Percentiles rank a stretch among this genome's conserved stretches.
Conservation (phyloP, 2,888 invertebrate species). For the Liposcelis brunnea region DNA sequence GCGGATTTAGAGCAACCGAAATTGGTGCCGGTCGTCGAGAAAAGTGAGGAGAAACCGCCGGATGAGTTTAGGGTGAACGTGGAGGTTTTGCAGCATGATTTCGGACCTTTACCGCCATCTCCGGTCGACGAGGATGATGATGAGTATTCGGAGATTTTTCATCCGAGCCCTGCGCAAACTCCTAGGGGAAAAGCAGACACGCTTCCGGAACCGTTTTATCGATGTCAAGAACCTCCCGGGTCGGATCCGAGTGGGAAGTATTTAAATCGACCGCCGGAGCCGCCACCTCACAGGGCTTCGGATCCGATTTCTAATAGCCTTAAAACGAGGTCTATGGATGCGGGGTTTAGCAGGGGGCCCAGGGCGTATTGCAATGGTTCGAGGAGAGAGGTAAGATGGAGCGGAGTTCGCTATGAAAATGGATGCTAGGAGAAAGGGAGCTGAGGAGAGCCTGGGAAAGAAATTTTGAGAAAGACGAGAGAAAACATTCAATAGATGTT, state of each 20-base stretch:
- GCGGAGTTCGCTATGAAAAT: too few relatives aligned
- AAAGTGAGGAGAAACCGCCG: conserved; percentile 11
- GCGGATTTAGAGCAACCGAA: not conserved
- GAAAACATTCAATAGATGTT: not conserved
- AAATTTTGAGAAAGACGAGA: conserved; percentile 1
- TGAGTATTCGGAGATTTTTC: conserved; percentile 50
- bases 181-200: conserved; percentile 17
- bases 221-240: conserved; percentile 18
- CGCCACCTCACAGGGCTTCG: conserved; percentile 47
- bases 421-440: too few relatives aligned
- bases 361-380: conserved; percentile 24
- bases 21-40: conserved; percentile 13
- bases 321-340: conserved; percentile 74
- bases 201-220: conserved; percentile 19
- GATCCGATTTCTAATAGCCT: conserved; percentile 43
- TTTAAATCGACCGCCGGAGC: conserved; percentile 39
- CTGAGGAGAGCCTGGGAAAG: not conserved
- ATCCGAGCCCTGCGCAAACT: conserved; percentile 26
- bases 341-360: conserved; percentile 41
- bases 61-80: conserved; percentile 32
- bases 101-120: conserved; percentile 67
- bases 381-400: conserved; percentile 27
- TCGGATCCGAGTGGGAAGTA: conserved; percentile 18
- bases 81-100: conserved; percentile 45
- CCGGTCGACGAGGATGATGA: conserved; percentile 59